These are phyloP conservation scores for Cryptus armator DNA, from an alignment of 2,888 invertebrate species.

Conservation along the genomic window DNA sequence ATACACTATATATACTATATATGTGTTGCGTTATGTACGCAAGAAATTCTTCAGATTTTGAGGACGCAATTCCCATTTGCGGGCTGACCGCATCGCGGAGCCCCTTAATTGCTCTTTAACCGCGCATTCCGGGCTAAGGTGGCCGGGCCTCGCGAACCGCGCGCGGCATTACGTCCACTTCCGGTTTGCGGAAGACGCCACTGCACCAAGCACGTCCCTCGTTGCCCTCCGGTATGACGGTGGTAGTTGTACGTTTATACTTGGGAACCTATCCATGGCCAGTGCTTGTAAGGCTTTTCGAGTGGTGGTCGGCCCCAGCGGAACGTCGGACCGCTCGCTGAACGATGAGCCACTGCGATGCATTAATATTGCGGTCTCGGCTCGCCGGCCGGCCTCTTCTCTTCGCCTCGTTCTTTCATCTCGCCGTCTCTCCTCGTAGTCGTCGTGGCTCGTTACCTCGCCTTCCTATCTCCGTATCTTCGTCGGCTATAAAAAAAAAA, in stretches of 20 bases:
- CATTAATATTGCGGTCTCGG: slow-evolving; percentile 67
- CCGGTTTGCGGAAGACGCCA: slow-evolving; percentile 49
- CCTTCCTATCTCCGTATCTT: slow-evolving; percentile 32
- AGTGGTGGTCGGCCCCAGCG: slow-evolving; percentile 30
- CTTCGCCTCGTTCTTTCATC: slow-evolving; percentile 62
- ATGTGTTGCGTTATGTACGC: background rate
- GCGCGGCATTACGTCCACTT: slow-evolving; percentile 51
- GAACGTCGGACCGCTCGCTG: slow-evolving; percentile 14
- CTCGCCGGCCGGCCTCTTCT: slow-evolving; percentile 43
- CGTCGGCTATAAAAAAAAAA: background rate
- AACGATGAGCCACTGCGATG: slow-evolving; percentile 61
- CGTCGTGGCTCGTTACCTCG: slow-evolving; percentile 53
- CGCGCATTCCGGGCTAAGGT: slow-evolving; percentile 54
- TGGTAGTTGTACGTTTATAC: slow-evolving; percentile 26
- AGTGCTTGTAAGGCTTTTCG: slow-evolving; percentile 19
- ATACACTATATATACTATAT: background rate
- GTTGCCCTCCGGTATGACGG: background rate
- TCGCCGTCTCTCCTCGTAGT: slow-evolving; percentile 55
- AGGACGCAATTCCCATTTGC: slow-evolving; percentile 27
- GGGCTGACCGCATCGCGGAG: slow-evolving; percentile 1
- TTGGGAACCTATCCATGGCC: background rate
- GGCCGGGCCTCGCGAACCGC: slow-evolving; percentile 24
- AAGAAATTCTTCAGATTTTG: slow-evolving; percentile 27
- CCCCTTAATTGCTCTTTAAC: slow-evolving; percentile 53
- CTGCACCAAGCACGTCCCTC: background rate